phyloP scores from a whole-genome alignment of 1,140 invertebrate species.

The Bombus confusus region DNA sequence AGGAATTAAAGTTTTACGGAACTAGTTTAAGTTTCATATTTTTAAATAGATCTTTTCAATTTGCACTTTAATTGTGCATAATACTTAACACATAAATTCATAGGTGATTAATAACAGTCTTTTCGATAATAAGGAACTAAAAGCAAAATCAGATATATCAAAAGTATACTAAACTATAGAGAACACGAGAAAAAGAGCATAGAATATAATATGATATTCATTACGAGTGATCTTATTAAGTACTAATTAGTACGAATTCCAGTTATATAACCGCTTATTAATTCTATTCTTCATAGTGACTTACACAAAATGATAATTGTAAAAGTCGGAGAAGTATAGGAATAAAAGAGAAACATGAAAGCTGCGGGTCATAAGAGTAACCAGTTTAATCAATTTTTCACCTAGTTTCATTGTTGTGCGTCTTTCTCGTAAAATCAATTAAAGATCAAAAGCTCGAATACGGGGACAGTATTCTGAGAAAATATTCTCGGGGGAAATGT shows the following conservation, averaged over 20 bases:
- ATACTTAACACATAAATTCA: too few relatives aligned
- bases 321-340: background rate
- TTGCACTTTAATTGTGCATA: too few relatives aligned
- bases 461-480: background rate
- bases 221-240: background rate
- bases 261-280: background rate
- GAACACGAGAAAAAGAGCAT: background rate
- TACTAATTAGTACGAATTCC: background rate
- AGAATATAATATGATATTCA: background rate
- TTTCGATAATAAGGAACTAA: background rate
- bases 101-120: too few relatives aligned
- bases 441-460: constrained; percentile 16
- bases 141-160: background rate
- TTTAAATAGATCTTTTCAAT: background rate
- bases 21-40: background rate
- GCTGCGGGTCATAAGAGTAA: background rate
- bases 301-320: background rate
- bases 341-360: constrained; percentile 3
- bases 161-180: too few relatives aligned
- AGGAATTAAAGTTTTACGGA: background rate
- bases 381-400: constrained; percentile 48
- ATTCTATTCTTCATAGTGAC: background rate
- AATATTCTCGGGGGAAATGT: background rate
- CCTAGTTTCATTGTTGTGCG: background rate
- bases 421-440: constrained; percentile 22